Base-by-base conservation (phyloP, 2,797 vertebrate genomes). In the Channa striata region DNA sequence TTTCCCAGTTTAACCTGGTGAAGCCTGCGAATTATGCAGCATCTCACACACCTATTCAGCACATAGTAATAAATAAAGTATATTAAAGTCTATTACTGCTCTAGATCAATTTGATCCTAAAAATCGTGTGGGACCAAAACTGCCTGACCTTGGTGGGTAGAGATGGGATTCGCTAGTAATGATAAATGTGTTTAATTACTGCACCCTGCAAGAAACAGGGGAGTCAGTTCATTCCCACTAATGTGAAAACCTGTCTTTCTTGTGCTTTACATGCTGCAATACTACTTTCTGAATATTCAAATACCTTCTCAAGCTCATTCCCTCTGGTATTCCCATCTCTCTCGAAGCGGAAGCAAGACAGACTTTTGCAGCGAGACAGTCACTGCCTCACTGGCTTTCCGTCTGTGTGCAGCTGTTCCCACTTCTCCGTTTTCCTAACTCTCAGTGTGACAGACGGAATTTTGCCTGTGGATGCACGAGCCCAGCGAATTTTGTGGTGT, bases 161-260 rank as follows among this genome's bases (percentile, higher is more conserved):
- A 64, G 16, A 59, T 53, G 40, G 11, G 39, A 48, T 52, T 68
- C 21, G 33, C 34, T 25, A 6, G 19, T 57, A 47, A 78, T 80
- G 63, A 86, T 61, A 58, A 56, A 82, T 77, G 52, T 7, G 19
- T 82, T 68, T 72, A 72, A 79, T 83, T 75, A 74, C 42, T 16
- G 23, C 10, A 21, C 37, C 33, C 56, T 43, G 5, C 47, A 43
- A 59, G 36, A 48, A 62, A 64, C 20, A 64, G 19, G 5, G 2
- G 3, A 60, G 65, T 82, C 17, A 51, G 16, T 72, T 65, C 0
- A 30, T 70, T 64, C 30, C 44, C 40, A 9, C 9, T 23, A 6
- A 53, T 21, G 17, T 57, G 8, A 54, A 71, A 66, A 37, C 21
- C 8, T 34, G 19, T 62, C 9, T 44, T 69, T 47, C 16, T 43